These are phyloP conservation scores for Philereme transversata DNA, from an alignment of 2,888 invertebrate genomes.

Conservation along the genomic window DNA sequence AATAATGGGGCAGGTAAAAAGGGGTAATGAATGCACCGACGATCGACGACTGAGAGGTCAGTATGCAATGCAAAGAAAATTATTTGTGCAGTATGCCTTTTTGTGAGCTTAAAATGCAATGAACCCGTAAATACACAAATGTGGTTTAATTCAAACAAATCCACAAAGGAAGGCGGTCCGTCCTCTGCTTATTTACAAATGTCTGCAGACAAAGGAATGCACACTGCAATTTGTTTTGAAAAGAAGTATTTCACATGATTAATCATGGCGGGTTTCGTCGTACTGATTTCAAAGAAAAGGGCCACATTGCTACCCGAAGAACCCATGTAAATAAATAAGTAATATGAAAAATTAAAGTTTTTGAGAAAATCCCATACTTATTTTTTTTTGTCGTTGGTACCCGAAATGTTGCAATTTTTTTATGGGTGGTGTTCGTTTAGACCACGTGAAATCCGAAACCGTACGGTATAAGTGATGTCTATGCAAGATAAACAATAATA, in stretches of 20 bases:
- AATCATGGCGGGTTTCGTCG: slow-evolving; percentile 7
- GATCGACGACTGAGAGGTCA: background rate
- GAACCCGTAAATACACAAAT: slow-evolving; percentile 33
- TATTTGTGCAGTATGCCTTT: background rate
- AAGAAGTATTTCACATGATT: slow-evolving; percentile 31
- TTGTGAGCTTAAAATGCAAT: slow-evolving; percentile 18
- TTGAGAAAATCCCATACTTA: too few relatives aligned
- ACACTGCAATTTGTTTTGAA: slow-evolving; percentile 38
- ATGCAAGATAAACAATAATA: too few relatives aligned
- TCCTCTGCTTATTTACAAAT: slow-evolving; percentile 41
- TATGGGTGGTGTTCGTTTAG: too few relatives aligned
- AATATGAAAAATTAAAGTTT: too few relatives aligned
- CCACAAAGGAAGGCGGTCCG: slow-evolving; percentile 37
- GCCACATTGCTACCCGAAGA: background rate
- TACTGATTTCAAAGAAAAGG: background rate
- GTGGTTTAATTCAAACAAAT: slow-evolving; percentile 34
- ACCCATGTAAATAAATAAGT: too few relatives aligned
- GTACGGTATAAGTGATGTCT: too few relatives aligned
- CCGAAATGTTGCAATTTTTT: too few relatives aligned
- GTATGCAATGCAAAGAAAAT: background rate
- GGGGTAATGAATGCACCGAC: too few relatives aligned
- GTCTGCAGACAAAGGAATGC: slow-evolving; percentile 42
- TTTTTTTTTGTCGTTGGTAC: too few relatives aligned
- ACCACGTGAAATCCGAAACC: too few relatives aligned
- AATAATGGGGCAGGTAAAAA: too few relatives aligned